Base-by-base conservation (phyloP, 2,888 invertebrate species). In the Argyresthia albistria region DNA sequence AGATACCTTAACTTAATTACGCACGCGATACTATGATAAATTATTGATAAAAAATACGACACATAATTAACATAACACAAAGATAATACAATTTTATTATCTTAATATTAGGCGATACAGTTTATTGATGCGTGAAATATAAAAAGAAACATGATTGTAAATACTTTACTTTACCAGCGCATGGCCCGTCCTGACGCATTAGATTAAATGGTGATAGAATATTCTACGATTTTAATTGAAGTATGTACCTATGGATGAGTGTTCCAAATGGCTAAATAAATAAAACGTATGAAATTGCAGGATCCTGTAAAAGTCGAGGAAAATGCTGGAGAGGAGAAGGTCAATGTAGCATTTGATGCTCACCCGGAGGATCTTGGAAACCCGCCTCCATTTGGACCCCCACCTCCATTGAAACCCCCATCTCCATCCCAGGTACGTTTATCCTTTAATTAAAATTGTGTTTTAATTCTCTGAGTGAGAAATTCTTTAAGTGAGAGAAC, bases 301-400 rank as follows among this genome's bases (percentile, higher is more conserved):
- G 49, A 49, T 12, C 37, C 49, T 42, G 42, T 42, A n/a, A 8
- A 8, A 8, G 50, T n/a, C 10, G 42, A 42, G 8, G 12, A 15
- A 8, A 6, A 11, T 25, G 35, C 46, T 8, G 37, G 42, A n/a
- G 25, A 8, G 8, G 43, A 25, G 15, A 47, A 39, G 12, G 45
- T 35, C n/a, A 52, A 52, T 14, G 47, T 12, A 7, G 47, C 25
- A 11, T 52, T 52, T 39, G 52, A 52, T 47, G n/a, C 52, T 10
- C n/a, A 42, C 11, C 52, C 52, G n/a, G 52, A 52, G n/a, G 25
- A 15, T 10, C 25, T 6, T 10, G 39, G 11, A 15, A 43, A 15
- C 43, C 43, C 14, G 4, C 8, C 25, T 14, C 15, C 43, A 9
- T 43, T 14, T 9, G 1, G 7, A 15, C 10, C 15, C 7, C 45